phyloP scores from a whole-genome alignment of 2,888 invertebrate species.

The Hypsopygia costalis region DNA sequence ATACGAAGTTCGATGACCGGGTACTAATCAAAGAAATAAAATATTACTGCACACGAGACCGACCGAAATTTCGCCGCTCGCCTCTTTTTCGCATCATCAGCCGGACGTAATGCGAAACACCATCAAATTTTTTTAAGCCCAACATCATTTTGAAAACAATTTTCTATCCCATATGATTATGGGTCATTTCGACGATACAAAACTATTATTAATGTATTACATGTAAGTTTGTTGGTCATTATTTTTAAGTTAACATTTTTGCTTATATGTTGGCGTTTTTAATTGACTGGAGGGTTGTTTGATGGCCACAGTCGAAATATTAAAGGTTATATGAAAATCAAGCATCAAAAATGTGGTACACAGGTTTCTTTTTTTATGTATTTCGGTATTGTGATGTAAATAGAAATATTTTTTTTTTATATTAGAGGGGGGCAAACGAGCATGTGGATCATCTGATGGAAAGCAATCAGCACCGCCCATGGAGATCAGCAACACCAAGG shows the following conservation, averaged over 20 bases:
- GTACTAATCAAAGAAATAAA: constrained; percentile 60
- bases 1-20: not conserved
- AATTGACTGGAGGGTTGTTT: no score
- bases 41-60: constrained; percentile 25
- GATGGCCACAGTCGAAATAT: no score
- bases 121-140: constrained; percentile 60
- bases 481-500: no score
- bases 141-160: constrained; percentile 70
- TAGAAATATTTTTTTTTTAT: no score
- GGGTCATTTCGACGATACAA: constrained; percentile 65
- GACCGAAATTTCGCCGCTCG: constrained; percentile 42
- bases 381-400: no score
- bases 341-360: no score
- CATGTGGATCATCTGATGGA: no score
- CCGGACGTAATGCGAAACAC: constrained; percentile 50
- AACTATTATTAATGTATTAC: constrained; percentile 75
- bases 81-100: constrained; percentile 64
- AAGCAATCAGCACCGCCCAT: no score
- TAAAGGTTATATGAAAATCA: no score
- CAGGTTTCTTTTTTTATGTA: no score
- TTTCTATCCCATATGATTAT: constrained; percentile 77
- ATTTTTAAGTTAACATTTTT: constrained; percentile 40
- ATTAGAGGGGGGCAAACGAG: no score
- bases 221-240: constrained; percentile 41
- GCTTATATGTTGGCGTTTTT: no score